Base-by-base conservation (phyloP, 2,888 invertebrate genomes). In the Gastracanthus pulcherrimus region DNA sequence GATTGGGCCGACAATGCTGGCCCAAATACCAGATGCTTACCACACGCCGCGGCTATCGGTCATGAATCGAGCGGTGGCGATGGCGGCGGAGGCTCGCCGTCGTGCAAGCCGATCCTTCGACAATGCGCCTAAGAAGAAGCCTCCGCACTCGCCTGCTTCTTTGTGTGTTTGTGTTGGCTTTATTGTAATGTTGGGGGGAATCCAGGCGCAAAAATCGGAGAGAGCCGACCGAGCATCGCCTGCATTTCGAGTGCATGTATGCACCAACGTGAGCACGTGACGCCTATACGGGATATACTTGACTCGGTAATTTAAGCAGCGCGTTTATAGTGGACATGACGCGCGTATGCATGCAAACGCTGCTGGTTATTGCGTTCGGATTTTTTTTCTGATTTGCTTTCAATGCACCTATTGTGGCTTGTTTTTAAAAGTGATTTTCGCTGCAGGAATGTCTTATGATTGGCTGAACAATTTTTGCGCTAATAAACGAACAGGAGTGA, bases 21-120 rank as follows among this genome's bases (percentile, higher is more conserved):
- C 82, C 82, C 81, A 81, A 83, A 83, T 83, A 78, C 82, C 82
- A 72, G 80, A n/a, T 80, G 58, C 71, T 77, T 55, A 34, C 66
- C 79, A 48, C 71, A 23, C 64, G 64, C 2, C 45, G 55, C 45
- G 55, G n/a, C 36, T 58, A 69, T 76, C 55, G 78, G 60, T 78
- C 71, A 71, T 71, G 71, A 71, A 71, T 64, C 67, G 51, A 66
- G 71, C 9, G 34, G 58, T n/a, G n/a, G n/a, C n/a, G n/a, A n/a
- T n/a, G n/a, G n/a, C n/a, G n/a, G n/a, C n/a, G n/a, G n/a, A n/a
- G n/a, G n/a, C n/a, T n/a, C n/a, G n/a, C n/a, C 55, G n/a, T 23
- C 48, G 19, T 34, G 19, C 31, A 16, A n/a, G 4, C 7, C 31
- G n/a, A 36, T 7, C 36, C 71, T 11, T n/a, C 36, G 64, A n/a